Base-by-base conservation (phyloP, 2,888 invertebrate species). In the Epinotia demarniana region DNA sequence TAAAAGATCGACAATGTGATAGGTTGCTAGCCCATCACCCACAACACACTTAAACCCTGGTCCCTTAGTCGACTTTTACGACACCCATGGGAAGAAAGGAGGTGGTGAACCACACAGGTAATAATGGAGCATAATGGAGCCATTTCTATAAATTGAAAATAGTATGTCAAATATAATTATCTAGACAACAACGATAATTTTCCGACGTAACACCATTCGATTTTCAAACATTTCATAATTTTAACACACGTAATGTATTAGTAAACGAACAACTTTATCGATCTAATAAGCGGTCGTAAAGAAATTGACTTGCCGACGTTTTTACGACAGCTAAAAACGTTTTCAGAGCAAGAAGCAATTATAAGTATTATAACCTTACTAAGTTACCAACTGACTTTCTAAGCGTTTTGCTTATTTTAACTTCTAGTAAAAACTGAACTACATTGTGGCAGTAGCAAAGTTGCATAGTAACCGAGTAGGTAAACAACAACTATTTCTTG, bases 401-500 rank as follows among this genome's bases (percentile, higher is more conserved):
- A 43, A 43, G 9, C 49, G 53, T 46, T 64, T 60, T 49, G 63
- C 39, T 53, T 53, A 23, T 13, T 19, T 57, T 64, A 60, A 27
- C 57, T 57, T 69, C 9, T n/a, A n/a, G 23, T 57, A n/a, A 49
- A 49, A 49, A 66, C 43, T 23, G 8, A 67, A 67, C 49, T 53
- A 53, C 39, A 39, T 60, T 49, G 64, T 49, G 49, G 33, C 58
- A 57, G 18, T 46, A 18, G 39, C 6, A 57, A 66, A 72, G 53
- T 55, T 66, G 66, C 75, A 55, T 71, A 46, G 75, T 75, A 66
- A 72, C 75, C 55, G 13, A 57, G 49, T 46, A 62, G 43, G 72
- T 75, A 75, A 75, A 75, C 75, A 73, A 70, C 69, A 61, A 73
- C 39, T 61, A 39, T 33, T 67, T 23, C 11, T 1, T 11, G n/a